Base-by-base conservation (phyloP, 2,113 vertebrate species). In the Sinocyclocheilus grahami region DNA sequence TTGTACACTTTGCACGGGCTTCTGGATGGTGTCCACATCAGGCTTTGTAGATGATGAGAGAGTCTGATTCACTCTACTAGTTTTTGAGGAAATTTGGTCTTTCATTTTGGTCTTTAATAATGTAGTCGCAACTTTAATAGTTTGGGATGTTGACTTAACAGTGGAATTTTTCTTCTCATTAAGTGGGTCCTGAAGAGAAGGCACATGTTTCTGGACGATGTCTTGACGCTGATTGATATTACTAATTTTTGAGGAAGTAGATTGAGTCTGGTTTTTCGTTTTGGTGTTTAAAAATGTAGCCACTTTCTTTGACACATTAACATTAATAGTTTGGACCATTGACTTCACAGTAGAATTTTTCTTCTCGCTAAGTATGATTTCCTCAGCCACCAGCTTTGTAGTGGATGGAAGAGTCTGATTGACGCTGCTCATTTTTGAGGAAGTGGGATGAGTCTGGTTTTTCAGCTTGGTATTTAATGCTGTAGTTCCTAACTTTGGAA, bases 311-410 rank as follows among this genome's bases (percentile, higher is more conserved):
- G 5, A 6, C 5, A 7, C 39, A 6, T 39, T 39, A 78, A 37
- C 51, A 86, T 74, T 83, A 3, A 87, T 82, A 71, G 88, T 89
- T 48, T 90, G 74, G 90, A 90, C 79, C 9, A 46, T 74, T 74
- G 79, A 82, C 76, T 87, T 86, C 3, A 20, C 27, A 30, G 81
- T 82, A 11, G 39, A 30, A 65, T 67, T 48, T 30, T 82, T 82
- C 39, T 82, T 82, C 60, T 30, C 9, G 9, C 6, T 48, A 81
- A 62, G 8, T n/a, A 5, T 16, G 16, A 20, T 37, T 42, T 62
- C 37, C 6, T 81, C 79, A 39, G 42, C 72, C 27, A 48, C n/a
- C 46, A 76, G 13, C 39, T 76, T 76, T 24, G 2, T 22, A 22
- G 14, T 20, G 1, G 39, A 67, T 81, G 39, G n/a, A 11, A 27